Percentiles rank a stretch among this genome's conserved stretches.
Conservation (phyloP, 2,113 vertebrate species). For the Trichomycterus rosablanca region DNA sequence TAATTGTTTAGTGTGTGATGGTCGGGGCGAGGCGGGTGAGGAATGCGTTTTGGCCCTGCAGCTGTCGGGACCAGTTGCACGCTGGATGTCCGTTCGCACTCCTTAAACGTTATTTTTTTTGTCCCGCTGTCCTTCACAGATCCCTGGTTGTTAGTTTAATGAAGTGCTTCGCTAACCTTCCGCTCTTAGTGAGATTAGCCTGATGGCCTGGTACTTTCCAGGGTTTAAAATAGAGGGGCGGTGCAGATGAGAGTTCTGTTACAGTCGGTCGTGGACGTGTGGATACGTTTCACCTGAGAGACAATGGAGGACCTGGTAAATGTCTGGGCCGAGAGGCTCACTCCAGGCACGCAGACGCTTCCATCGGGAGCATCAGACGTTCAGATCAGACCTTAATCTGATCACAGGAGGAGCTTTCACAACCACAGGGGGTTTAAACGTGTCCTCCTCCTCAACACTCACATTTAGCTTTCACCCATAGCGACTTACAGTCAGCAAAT, state of each 20-base stretch:
- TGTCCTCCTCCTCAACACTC: too few species aligned
- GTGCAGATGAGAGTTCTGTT: not conserved
- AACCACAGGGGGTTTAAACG: too few species aligned
- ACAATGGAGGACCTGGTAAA: too few species aligned
- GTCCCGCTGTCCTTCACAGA: slow-evolving; percentile 57
- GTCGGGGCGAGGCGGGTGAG: slow-evolving; percentile 60
- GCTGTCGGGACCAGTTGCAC: slow-evolving; percentile 72
- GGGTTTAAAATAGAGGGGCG: slow-evolving; percentile 21
- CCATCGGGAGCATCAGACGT: too few species aligned
- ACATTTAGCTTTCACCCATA: too few species aligned
- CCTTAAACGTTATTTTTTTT: slow-evolving; percentile 63
- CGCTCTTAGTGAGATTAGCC: slow-evolving; percentile 47
- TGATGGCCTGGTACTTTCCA: slow-evolving; percentile 44
- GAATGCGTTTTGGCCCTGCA: slow-evolving; percentile 60
- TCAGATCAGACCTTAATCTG: too few species aligned
- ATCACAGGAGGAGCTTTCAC: too few species aligned
- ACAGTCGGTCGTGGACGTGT: not conserved
- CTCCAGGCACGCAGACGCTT: too few species aligned
- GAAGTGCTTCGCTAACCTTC: slow-evolving; percentile 63
- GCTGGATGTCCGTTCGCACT: slow-evolving; percentile 67
- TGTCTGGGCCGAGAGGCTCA: too few species aligned
- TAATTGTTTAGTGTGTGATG: slow-evolving; percentile 76
- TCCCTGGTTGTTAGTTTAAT: slow-evolving; percentile 70
- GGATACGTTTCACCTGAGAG: not conserved
- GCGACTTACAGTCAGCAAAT: too few species aligned